These are phyloP conservation scores for Paramisgurnus dabryanus DNA, from an alignment of 2,113 vertebrate species.

Conservation along the genomic window DNA sequence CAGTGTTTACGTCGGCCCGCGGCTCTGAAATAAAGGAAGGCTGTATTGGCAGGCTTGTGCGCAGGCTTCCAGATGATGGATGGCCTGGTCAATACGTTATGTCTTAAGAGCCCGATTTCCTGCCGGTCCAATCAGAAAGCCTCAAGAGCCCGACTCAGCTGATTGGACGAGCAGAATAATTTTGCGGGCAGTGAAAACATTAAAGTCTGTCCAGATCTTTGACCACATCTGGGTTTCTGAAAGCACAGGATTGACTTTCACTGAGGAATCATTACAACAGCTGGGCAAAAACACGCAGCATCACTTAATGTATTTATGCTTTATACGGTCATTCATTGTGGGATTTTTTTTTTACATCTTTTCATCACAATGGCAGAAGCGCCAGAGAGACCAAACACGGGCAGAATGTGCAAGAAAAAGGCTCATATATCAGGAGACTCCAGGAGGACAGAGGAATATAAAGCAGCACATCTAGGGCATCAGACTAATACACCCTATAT, in stretches of 20 bases:
- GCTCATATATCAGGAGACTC: slow-evolving; percentile 51
- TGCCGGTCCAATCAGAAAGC: slow-evolving; percentile 98
- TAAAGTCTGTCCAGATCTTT: slow-evolving; percentile 83
- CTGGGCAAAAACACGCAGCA: slow-evolving; percentile 42
- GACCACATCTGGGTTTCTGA: slow-evolving; percentile 79
- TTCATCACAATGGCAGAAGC: not conserved
- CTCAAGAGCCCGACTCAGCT: slow-evolving; percentile 92
- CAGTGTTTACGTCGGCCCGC: slow-evolving; percentile 96
- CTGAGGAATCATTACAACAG: slow-evolving; percentile 72
- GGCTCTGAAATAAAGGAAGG: slow-evolving; percentile 82
- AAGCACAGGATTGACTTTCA: slow-evolving; percentile 66
- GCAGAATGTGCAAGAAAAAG: not conserved
- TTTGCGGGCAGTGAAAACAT: slow-evolving; percentile 95
- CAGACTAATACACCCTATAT: slow-evolving; percentile 66
- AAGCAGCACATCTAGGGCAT: slow-evolving; percentile 65
- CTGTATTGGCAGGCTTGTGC: slow-evolving; percentile 83
- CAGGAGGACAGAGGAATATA: slow-evolving; percentile 55
- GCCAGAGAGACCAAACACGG: not conserved
- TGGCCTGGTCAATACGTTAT: slow-evolving; percentile 98
- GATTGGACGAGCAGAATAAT: slow-evolving; percentile 97
- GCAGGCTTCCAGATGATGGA: slow-evolving; percentile 99
- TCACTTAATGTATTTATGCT: no score
- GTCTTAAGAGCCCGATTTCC: slow-evolving; percentile 99
- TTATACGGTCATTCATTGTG: no score
- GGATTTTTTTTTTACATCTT: not conserved